These are phyloP conservation scores for Diarsia mendica DNA, from an alignment of 2,888 invertebrate species.

Conservation along the genomic window DNA sequence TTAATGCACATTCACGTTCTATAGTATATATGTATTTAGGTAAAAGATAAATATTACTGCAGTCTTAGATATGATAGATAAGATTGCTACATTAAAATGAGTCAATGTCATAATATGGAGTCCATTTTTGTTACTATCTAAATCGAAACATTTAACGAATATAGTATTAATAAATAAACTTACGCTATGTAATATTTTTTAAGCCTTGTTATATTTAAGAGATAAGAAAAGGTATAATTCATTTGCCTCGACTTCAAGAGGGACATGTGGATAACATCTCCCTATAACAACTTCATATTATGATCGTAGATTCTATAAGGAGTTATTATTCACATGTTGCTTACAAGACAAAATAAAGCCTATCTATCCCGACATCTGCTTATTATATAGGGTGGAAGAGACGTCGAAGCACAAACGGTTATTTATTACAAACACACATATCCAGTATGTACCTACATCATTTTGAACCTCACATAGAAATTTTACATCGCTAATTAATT, in stretches of 20 bases:
- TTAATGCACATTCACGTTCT: constrained; percentile 29
- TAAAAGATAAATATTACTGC: constrained; percentile 55
- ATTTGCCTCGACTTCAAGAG: too few relatives aligned
- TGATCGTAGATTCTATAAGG: too few relatives aligned
- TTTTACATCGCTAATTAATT: too few relatives aligned
- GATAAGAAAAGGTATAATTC: too few relatives aligned
- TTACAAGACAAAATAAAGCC: background rate
- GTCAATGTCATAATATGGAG: constrained; percentile 36
- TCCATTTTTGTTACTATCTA: constrained; percentile 21
- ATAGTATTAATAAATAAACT: constrained; percentile 54
- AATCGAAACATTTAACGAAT: constrained; percentile 34
- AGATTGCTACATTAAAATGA: constrained; percentile 40
- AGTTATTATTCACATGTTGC: background rate
- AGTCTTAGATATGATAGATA: constrained; percentile 56
- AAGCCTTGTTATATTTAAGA: constrained; percentile 38
- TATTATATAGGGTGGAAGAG: too few relatives aligned
- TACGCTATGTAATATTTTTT: constrained; percentile 49
- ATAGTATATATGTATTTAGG: constrained; percentile 23
- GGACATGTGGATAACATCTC: too few relatives aligned
- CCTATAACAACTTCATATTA: too few relatives aligned
- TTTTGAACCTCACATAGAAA: too few relatives aligned
- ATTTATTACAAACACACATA: too few relatives aligned
- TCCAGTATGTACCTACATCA: too few relatives aligned
- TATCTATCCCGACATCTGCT: too few relatives aligned
- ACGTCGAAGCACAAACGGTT: too few relatives aligned